A percentile compares a stretch with the other conserved stretches of the same genome.
phyloP scores from a whole-genome alignment of 2,797 vertebrate genomes.

The Bradypus variegatus region DNA sequence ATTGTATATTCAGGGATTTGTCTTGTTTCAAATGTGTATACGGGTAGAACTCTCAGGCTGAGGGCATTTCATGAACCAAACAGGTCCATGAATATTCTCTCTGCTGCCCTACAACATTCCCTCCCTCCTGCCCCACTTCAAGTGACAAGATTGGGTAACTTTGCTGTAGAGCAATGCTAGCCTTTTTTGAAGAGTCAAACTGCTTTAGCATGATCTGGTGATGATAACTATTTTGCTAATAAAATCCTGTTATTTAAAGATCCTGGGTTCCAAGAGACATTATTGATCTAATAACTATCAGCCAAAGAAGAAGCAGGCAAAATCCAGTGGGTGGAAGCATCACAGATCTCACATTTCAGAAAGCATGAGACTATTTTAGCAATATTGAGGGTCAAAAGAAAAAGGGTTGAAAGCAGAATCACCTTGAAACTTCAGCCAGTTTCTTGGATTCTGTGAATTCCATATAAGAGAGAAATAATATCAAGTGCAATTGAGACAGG shows the following conservation, averaged over 20 bases:
- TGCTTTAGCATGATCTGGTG: neutral
- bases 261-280: neutral
- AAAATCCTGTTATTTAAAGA: neutral
- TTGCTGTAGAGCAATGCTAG: neutral
- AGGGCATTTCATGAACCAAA: neutral
- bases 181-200: slow-evolving; percentile 5
- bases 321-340: neutral
- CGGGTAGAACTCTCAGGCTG: neutral
- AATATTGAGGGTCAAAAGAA: neutral
- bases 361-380: neutral
- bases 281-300: neutral
- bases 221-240: slow-evolving; percentile 25
- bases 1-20: neutral
- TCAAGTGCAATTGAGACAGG: neutral
- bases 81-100: neutral
- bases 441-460: slow-evolving; percentile 28
- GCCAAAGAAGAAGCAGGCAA: neutral
- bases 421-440: neutral
- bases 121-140: neutral
- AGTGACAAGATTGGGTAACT: neutral
- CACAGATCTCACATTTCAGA: neutral
- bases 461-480: slow-evolving; percentile 10
- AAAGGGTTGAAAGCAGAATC: neutral
- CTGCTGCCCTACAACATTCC: too few relatives aligned
- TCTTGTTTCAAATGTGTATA: neutral